Conservation (phyloP, 2,113 vertebrate genomes). For the Anhinga anhinga region DNA sequence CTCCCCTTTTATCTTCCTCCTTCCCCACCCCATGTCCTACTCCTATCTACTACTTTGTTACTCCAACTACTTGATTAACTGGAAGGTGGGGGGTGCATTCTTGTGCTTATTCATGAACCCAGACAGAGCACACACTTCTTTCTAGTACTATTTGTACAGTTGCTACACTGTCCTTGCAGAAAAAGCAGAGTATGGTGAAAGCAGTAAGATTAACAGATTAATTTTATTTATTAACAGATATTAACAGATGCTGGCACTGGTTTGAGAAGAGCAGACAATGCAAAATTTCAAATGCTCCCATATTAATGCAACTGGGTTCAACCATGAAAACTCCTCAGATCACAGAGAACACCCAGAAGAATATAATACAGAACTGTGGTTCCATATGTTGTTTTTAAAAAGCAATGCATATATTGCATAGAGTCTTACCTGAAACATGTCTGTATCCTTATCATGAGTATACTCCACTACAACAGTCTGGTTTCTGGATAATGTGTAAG, state of each 20-base stretch:
- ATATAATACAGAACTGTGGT: neutral
- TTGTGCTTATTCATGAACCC: neutral
- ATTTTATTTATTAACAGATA: too few relatives aligned
- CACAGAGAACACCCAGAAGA: neutral
- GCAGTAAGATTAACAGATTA: too few relatives aligned
- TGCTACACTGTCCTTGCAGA: neutral
- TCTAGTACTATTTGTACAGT: neutral
- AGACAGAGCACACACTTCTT: neutral
- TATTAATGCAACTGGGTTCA: neutral
- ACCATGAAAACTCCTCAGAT: neutral
- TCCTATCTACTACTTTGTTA: neutral
- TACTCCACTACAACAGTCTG: conserved; percentile 98
- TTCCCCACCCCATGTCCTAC: neutral
- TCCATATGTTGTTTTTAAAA: neutral
- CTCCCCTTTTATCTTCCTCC: neutral
- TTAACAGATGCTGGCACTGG: neutral
- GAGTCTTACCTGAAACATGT: conserved; percentile 96
- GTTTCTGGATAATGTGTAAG: conserved; percentile 93
- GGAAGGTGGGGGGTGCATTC: neutral
- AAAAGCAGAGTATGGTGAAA: neutral
- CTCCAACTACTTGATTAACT: neutral
- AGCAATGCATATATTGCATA: neutral
- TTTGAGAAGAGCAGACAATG: neutral
- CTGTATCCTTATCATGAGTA: conserved; percentile 93
- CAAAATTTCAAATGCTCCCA: neutral